Conservation (phyloP, 2,113 vertebrate genomes). For the Vanacampus margaritifer region DNA sequence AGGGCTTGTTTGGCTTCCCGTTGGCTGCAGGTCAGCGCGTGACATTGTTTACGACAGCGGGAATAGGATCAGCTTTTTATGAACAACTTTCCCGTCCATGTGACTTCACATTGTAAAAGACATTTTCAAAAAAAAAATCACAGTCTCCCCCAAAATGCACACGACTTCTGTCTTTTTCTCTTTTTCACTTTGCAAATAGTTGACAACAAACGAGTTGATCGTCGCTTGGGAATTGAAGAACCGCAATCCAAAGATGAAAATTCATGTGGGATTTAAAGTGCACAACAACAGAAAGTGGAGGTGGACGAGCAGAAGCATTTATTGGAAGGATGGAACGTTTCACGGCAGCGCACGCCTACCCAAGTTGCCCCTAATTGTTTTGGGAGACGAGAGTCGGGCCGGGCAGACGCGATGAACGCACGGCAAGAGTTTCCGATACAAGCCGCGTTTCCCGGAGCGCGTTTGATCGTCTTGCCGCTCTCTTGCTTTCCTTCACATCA, state of each 20-base stretch:
- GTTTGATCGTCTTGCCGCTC: conserved; percentile 13
- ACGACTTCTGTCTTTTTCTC: no score
- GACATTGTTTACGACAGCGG: not conserved
- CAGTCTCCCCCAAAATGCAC: not conserved
- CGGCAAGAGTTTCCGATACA: conserved; percentile 10
- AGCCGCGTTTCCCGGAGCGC: not conserved
- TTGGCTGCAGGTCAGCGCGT: conserved; percentile 7
- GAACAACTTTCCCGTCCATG: not conserved
- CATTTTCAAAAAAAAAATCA: not conserved
- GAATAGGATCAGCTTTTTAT: conserved; percentile 12
- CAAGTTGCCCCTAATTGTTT: conserved; percentile 41
- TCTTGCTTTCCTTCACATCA: not conserved
- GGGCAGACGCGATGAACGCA: conserved; percentile 25
- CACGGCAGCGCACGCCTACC: no score
- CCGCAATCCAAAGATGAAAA: no score
- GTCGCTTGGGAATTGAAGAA: no score
- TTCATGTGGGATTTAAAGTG: no score
- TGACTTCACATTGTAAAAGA: not conserved
- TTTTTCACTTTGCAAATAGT: no score
- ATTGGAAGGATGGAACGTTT: no score
- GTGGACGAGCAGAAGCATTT: no score
- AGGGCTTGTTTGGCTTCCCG: conserved; percentile 23
- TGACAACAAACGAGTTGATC: no score
- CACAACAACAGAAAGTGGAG: no score
- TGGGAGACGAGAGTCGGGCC: conserved; percentile 26